Conservation (phyloP, 2,888 invertebrate genomes). For the Stegana nigrithorax region DNA sequence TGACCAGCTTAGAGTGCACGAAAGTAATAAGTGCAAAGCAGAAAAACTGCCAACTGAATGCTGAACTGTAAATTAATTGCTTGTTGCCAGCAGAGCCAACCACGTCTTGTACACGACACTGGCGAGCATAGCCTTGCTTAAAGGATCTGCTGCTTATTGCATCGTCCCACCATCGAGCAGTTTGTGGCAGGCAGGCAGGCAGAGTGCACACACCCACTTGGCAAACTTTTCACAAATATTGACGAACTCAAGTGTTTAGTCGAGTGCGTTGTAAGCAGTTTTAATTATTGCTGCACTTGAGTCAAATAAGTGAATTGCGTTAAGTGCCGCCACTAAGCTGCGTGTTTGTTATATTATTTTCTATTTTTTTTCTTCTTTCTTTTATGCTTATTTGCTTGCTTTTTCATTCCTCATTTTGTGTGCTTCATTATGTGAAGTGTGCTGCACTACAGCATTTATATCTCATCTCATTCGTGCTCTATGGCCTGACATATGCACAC, state of each 20-base stretch:
- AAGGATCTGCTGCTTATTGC: too few species aligned
- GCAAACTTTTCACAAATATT: slow-evolving; percentile 14
- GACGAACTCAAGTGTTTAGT: slow-evolving; percentile 2
- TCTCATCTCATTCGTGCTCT: too few species aligned
- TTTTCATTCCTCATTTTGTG: neutral
- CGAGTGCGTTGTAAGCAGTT: slow-evolving; percentile 17
- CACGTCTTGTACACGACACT: too few species aligned
- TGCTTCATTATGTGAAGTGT: neutral
- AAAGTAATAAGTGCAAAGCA: too few species aligned
- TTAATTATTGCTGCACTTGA: slow-evolving; percentile 37
- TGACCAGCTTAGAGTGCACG: too few species aligned
- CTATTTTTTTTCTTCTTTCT: neutral
- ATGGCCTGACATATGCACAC: too few species aligned
- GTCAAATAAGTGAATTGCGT: slow-evolving; percentile 25
- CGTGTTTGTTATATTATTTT: neutral
- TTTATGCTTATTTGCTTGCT: neutral
- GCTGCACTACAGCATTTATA: neutral
- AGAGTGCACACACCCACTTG: neutral
- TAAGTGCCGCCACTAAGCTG: slow-evolving; percentile 3
- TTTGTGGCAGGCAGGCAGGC: slow-evolving; percentile 12
- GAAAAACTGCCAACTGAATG: too few species aligned
- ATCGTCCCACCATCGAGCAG: too few species aligned
- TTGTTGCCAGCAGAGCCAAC: too few species aligned
- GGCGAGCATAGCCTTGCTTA: too few species aligned
- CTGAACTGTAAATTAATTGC: too few species aligned